Base-by-base conservation (phyloP, 2,888 invertebrate genomes). In the Scelioninae gen. 2 region DNA sequence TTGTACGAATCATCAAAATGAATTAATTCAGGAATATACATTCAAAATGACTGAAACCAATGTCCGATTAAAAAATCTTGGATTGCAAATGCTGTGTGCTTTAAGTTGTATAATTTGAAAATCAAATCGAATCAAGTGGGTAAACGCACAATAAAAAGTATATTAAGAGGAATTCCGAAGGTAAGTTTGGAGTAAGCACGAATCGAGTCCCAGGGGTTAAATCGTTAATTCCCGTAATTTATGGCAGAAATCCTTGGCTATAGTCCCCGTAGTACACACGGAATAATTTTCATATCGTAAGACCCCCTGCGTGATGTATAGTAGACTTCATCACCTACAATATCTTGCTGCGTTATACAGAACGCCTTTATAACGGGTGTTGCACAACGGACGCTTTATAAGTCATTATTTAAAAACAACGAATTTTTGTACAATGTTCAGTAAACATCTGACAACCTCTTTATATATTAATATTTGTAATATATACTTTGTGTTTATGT, bases 211-310 rank as follows among this genome's bases (percentile, higher is more conserved):
- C 64, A 22, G 37, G 64, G 60, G 68, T 64, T 73, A 63, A 73
- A 58, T 68, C 80, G 78, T 80, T 81, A 81, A 80, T 83, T 79
- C 78, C 74, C 53, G 73, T 80, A 80, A 84, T 83, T 84, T 83
- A 84, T 79, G 77, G 74, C 73, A 79, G 78, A 81, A 82, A 83
- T 81, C 79, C 82, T 78, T 45, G 55, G 31, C 65, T 57, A 64
- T 46, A 74, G 76, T 70, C 77, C 78, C 76, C 72, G 58, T 73
- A 77, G 76, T 76, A 76, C 78, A 78, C 78, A 78, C 76, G 72
- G 81, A 82, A 82, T 82, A 81, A 84, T 83, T 83, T 84, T 80
- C 83, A 83, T 83, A 83, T 81, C 79, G 80, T 81, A 80, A 81
- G 80, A 79, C 81, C 78, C 76, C 76, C 78, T 67, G 18, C 48